phyloP scores from a whole-genome alignment of 2,113 vertebrate genomes.

The Pampusana beccarii region DNA sequence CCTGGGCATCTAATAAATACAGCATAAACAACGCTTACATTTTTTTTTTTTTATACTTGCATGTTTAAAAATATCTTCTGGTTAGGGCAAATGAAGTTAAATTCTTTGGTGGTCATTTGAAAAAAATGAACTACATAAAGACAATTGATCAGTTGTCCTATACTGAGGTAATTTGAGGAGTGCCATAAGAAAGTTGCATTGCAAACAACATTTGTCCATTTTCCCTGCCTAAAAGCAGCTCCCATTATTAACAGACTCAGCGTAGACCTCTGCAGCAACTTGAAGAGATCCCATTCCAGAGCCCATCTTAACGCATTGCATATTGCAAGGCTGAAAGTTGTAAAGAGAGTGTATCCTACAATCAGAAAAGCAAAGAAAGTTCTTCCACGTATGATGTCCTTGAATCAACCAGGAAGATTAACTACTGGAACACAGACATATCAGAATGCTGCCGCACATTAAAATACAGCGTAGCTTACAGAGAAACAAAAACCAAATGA shows the following conservation, averaged over 20 bases:
- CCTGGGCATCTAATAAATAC: slow-evolving; percentile 8
- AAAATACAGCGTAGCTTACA: not conserved
- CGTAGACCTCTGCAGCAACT: fast-evolving
- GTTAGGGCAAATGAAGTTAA: slow-evolving; percentile 18
- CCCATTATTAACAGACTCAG: not conserved
- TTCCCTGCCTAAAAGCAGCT: not conserved
- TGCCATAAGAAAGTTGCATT: not conserved
- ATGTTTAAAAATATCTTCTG: not conserved
- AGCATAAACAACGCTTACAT: not conserved
- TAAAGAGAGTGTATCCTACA: not conserved
- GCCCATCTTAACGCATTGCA: not conserved
- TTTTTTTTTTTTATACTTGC: not conserved
- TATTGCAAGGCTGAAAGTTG: not conserved
- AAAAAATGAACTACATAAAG: not conserved
- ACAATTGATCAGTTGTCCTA: not conserved
- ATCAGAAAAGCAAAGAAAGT: not conserved
- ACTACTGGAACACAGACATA: not conserved
- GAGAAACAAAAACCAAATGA: not conserved
- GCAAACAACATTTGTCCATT: not conserved
- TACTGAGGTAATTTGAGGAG: slow-evolving; percentile 43
- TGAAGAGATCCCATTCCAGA: not conserved
- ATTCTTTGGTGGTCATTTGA: slow-evolving; percentile 51
- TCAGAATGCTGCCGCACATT: not conserved
- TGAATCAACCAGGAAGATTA: not conserved
- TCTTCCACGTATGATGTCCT: not conserved